Evolutionary conservation across 2,888 invertebrate genomes (phyloP).

Genomic region (Phengaris alcon): DNA sequence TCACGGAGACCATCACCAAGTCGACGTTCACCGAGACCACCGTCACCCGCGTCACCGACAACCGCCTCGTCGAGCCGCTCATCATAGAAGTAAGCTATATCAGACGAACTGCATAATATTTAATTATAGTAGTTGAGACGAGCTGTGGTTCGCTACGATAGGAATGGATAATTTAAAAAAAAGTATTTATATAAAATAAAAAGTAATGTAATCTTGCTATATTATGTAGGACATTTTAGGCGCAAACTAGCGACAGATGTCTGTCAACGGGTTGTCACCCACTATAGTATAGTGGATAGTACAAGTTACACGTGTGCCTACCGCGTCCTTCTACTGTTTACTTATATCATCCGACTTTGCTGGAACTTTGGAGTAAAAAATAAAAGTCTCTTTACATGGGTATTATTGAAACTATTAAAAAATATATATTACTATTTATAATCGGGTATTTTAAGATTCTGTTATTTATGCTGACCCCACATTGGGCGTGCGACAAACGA

Average conservation of each 20-base stretch:
- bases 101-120: constrained; percentile 31
- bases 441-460: too few relatives aligned
- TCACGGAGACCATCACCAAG: constrained; percentile 97
- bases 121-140: neutral
- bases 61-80: constrained; percentile 90
- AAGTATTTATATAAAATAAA: neutral
- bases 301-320: too few relatives aligned
- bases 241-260: neutral
- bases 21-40: constrained; percentile 97
- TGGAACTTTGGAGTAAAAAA: too few relatives aligned
- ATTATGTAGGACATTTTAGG: neutral
- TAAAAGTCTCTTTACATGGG: too few relatives aligned
- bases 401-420: too few relatives aligned
- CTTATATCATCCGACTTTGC: too few relatives aligned
- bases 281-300: too few relatives aligned
- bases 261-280: too few relatives aligned
- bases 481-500: too few relatives aligned
- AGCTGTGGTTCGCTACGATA: neutral
- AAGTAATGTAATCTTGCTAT: neutral
- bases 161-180: neutral
- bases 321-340: too few relatives aligned
- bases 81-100: constrained; percentile 88
- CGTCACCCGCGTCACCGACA: constrained; percentile 95
- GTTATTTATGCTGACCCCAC: too few relatives aligned
- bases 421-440: too few relatives aligned